Base-by-base conservation (phyloP, 2,113 vertebrate species). In the Lethenteron camtschaticum region DNA sequence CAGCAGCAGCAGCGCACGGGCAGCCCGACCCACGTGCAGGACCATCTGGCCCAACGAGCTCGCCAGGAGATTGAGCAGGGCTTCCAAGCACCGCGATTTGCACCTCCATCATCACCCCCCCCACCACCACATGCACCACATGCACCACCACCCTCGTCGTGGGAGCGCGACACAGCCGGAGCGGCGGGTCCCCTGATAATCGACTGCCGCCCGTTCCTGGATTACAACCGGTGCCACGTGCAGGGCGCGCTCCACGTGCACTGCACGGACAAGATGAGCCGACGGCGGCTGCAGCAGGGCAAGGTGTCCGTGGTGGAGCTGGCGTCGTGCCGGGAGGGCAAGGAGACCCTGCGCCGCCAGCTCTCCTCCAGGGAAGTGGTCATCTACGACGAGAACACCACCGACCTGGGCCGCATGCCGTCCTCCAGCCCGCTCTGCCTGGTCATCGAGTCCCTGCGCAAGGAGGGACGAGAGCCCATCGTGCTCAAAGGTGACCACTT, bases 21-120 rank as follows among this genome's bases (percentile, higher is more conserved):
- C 74, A 75, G 70, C 75, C 73, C 70, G 76, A 75, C 20, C 72
- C 81, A 84, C 12, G 83, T 82, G 6, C 9, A 80, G 82, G 12
- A 83, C 82, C 16, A 83, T 85, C 74, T 87, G 85, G 85, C 85
- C 85, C 0, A 84, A 85, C 72, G 84, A 87, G 71, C 73, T 87
- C 71, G 81, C 81, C 55, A 80, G 80, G 71, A 87, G 85, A 78
- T 85, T 87, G 80, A 83, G 75, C 72, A 76, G 77, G 57, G 41
- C 41, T 7, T 80, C 81, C 12, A 81, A 79, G 75, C 70, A 75
- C 69, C 82, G 80, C 60, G 78, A 77, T 72, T 79, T 80, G 72
- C 75, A 79, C 8, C 75, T 77, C 5, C 68, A 80, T 72, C 24
- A 77, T 77, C 14, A 79, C 77, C 59, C 77, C 73, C 60, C 80